Evolutionary conservation across 2,113 vertebrate genomes (phyloP), one percentile per base, ranked within the genome.

Genomic region (Lathamus discolor): DNA sequence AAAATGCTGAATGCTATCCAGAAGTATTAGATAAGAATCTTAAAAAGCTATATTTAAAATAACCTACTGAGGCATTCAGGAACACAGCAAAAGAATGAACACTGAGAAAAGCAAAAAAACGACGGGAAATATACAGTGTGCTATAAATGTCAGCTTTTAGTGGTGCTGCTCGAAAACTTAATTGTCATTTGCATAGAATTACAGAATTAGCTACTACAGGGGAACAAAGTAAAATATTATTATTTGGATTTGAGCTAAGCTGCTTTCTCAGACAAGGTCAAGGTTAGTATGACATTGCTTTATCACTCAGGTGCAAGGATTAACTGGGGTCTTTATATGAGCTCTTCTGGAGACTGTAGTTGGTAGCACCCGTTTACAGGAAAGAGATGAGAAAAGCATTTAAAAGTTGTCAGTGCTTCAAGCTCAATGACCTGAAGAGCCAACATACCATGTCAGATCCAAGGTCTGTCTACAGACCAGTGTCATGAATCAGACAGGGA

Each of bases 21-120:
- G 72, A 78, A 88, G 44, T 72, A 75, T 94, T 88, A 92, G 72
- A 95, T 68, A 70, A 92, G 66, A 95, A 95, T 92, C 95, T 91
- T 93, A 52, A 90, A 92, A 89, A 94, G 63, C 48, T 72, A 23
- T 88, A 92, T 94, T 94, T 96, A 64, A 83, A 93, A 84, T 81
- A 68, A 91, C 57, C 63, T 81, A 82, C 23, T 2, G 3, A 86
- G 44, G 55, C 67, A 81, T 83, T 92, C 52, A 92, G 77, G 59
- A 93, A 35, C 39, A 82, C 49, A 91, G 90, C 28, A 91, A 67
- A 82, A 84, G 31, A 80, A 70, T 63, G 83, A 90, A 97, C 61
- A 91, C 49, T 44, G 17, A 74, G 46, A 81, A 95, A 70, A 66
- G 33, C 7, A 41, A 62, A 52, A 87, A 81, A 57, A 39, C 2